These are phyloP conservation scores for Norana najaformis DNA, from an alignment of 2,888 invertebrate species.

Conservation along the genomic window DNA sequence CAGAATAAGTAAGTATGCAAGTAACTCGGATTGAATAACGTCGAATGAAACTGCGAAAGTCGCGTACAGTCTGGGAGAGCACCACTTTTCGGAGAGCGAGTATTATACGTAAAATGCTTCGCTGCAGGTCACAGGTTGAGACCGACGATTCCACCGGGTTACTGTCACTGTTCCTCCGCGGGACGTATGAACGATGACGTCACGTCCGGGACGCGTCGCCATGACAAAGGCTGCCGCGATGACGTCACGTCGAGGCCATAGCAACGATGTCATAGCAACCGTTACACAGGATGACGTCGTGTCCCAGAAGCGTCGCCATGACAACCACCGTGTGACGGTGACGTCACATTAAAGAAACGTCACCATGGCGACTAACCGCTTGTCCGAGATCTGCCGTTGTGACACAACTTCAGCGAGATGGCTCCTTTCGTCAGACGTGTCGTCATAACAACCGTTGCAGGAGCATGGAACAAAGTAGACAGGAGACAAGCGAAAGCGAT, in stretches of 20 bases:
- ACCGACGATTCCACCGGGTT: neutral
- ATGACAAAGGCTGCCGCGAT: neutral
- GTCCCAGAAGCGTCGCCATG: neutral
- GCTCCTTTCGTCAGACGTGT: neutral
- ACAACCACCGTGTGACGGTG: neutral
- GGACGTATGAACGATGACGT: neutral
- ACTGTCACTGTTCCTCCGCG: neutral
- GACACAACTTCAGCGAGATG: constrained; percentile 13
- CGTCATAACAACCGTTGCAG: neutral
- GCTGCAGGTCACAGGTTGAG: neutral
- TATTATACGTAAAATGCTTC: neutral
- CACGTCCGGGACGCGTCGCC: neutral
- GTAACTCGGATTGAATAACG: neutral
- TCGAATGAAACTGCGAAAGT: neutral
- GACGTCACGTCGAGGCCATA: neutral
- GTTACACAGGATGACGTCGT: neutral
- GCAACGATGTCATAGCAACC: neutral
- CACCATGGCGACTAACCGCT: too few relatives aligned
- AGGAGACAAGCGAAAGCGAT: neutral
- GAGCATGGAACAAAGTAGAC: neutral
- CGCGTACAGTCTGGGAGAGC: neutral
- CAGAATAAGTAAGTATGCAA: neutral
- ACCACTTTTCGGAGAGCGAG: neutral
- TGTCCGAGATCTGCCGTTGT: neutral
- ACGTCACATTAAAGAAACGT: constrained; percentile 1